These are phyloP conservation scores for Spicauda simplicius DNA, from an alignment of 2,888 invertebrate species.

Conservation along the genomic window DNA sequence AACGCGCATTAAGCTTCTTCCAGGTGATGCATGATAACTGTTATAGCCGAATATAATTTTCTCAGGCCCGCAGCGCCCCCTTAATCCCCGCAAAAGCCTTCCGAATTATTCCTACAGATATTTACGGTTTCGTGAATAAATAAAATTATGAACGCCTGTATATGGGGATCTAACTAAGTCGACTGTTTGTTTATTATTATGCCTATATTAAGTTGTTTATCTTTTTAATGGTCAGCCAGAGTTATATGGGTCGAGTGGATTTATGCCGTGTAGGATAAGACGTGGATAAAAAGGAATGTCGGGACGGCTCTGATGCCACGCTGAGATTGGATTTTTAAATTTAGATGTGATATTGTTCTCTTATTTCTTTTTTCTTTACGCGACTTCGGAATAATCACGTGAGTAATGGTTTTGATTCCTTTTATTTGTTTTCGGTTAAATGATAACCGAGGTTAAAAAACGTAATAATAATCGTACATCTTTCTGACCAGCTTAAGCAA, in stretches of 20 bases:
- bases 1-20: slow-evolving; percentile 82
- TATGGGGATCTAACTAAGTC: slow-evolving; percentile 74
- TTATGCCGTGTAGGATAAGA: slow-evolving; percentile 78
- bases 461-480: not conserved
- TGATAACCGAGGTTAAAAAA: slow-evolving; percentile 1
- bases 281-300: slow-evolving; percentile 72
- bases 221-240: slow-evolving; percentile 81
- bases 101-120: slow-evolving; percentile 82
- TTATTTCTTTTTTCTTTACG: slow-evolving; percentile 54
- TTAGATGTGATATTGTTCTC: slow-evolving; percentile 75
- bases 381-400: slow-evolving; percentile 24
- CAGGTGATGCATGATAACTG: slow-evolving; percentile 86
- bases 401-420: slow-evolving; percentile 24
- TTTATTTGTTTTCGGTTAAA: slow-evolving; percentile 3
- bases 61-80: slow-evolving; percentile 81
- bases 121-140: slow-evolving; percentile 84
- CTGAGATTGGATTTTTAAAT: slow-evolving; percentile 81
- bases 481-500: not conserved
- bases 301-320: slow-evolving; percentile 68
- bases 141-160: slow-evolving; percentile 80
- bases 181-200: slow-evolving; percentile 81
- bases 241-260: slow-evolving; percentile 80
- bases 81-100: slow-evolving; percentile 83
- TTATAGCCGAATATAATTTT: slow-evolving; percentile 85
- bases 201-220: slow-evolving; percentile 84